Percentiles rank a stretch among this genome's conserved stretches.
phyloP scores from a whole-genome alignment of 2,797 vertebrate species.

The Taenioides sp. region DNA sequence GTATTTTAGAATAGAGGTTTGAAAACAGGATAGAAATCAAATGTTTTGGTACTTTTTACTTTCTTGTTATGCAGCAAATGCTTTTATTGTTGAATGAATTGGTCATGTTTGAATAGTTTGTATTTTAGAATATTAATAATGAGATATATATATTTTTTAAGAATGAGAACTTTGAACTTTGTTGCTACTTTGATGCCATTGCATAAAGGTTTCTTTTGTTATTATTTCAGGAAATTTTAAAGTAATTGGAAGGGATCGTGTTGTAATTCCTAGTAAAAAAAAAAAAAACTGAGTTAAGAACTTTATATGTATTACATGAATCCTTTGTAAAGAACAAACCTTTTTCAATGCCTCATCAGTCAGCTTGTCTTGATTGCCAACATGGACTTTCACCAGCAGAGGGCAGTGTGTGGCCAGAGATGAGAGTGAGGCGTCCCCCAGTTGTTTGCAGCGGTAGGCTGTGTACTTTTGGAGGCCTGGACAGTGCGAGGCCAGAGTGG shows the following conservation, averaged over 20 bases:
- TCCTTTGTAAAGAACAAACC: slow-evolving; percentile 69
- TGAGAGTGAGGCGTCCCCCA: slow-evolving; percentile 90
- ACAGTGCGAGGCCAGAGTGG: slow-evolving; percentile 89
- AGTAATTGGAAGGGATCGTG: neutral
- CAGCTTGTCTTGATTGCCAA: slow-evolving; percentile 97
- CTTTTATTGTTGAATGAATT: neutral
- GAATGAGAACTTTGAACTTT: neutral
- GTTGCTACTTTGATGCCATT: too few species aligned
- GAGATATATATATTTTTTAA: neutral
- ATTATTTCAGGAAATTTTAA: neutral
- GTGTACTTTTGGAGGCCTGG: slow-evolving; percentile 92
- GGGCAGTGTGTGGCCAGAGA: slow-evolving; percentile 91
- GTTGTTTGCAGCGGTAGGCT: slow-evolving; percentile 96
- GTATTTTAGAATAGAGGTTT: too few species aligned
- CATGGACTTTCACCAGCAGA: slow-evolving; percentile 94
- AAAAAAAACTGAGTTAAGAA: too few species aligned
- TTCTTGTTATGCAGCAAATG: neutral
- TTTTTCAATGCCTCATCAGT: slow-evolving; percentile 92
- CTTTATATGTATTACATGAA: neutral
- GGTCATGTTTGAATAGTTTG: neutral
- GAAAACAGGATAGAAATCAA: too few species aligned
- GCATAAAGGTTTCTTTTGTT: too few species aligned
- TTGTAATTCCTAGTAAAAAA: too few species aligned
- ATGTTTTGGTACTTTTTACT: too few species aligned
- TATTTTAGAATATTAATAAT: neutral